Evolutionary conservation across 2,113 vertebrate species (phyloP).

Genomic region (Anas platyrhynchos): DNA sequence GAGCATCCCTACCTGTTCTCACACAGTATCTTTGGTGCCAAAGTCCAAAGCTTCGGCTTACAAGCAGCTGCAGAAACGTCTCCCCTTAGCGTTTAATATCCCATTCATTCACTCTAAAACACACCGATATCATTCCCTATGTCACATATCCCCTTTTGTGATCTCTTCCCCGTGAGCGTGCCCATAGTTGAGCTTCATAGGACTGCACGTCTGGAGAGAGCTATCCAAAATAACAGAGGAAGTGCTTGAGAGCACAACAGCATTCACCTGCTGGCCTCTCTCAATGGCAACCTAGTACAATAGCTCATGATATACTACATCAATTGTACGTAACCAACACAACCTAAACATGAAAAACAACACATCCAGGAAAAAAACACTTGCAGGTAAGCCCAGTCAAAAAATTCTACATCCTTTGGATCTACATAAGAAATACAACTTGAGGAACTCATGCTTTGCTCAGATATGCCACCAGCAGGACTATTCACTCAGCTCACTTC

Average conservation of each 20-base stretch:
- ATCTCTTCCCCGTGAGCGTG: background rate
- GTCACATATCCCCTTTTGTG: background rate
- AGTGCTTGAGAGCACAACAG: background rate
- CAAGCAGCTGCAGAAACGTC: background rate
- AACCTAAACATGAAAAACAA: background rate
- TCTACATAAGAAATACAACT: background rate
- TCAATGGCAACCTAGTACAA: background rate
- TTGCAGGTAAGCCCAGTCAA: background rate
- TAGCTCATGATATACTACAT: background rate
- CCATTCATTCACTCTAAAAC: background rate
- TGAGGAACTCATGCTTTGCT: background rate
- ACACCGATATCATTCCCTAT: background rate
- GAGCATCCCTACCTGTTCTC: background rate
- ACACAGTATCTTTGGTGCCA: rapidly evolving
- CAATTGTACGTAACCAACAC: background rate
- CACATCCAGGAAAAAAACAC: background rate
- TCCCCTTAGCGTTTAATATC: background rate
- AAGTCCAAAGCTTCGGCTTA: background rate
- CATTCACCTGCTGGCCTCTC: background rate
- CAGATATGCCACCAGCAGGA: too few species aligned
- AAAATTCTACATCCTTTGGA: background rate
- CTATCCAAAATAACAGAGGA: background rate
- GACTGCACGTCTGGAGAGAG: background rate
- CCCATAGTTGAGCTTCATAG: background rate
- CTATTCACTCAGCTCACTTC: background rate